These are phyloP conservation scores for Temnothorax ravouxi DNA, from an alignment of 2,888 invertebrate genomes.

Conservation along the genomic window DNA sequence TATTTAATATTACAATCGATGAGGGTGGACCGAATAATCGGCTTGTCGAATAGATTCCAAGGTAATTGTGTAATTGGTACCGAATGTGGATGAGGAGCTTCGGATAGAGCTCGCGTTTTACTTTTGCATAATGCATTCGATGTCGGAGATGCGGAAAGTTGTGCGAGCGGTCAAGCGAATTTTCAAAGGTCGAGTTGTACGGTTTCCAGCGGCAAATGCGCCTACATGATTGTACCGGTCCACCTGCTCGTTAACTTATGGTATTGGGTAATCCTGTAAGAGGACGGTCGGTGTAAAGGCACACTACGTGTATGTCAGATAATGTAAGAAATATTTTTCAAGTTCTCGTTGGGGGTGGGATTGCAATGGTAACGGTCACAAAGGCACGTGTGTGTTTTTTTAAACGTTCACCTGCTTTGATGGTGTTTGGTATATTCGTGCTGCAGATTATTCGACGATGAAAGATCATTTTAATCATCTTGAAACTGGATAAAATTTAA, in stretches of 20 bases:
- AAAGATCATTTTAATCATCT: background rate
- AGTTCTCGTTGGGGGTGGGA: background rate
- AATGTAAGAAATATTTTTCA: constrained; percentile 11
- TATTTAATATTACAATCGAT: constrained; percentile 4
- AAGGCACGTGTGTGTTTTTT: background rate
- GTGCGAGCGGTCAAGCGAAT: background rate
- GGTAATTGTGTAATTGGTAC: background rate
- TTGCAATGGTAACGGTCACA: background rate
- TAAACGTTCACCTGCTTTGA: constrained; percentile 14
- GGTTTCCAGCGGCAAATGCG: background rate
- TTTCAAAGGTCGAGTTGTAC: background rate
- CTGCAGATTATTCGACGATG: background rate
- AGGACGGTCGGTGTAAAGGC: background rate
- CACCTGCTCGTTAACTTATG: constrained; percentile 37
- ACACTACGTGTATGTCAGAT: background rate
- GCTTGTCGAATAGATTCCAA: background rate
- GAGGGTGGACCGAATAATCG: background rate
- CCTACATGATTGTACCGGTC: background rate
- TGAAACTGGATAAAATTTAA: background rate
- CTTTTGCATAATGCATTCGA: background rate
- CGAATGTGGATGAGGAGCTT: background rate
- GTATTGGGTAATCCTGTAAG: background rate
- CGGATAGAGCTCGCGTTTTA: background rate
- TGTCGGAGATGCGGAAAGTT: constrained; percentile 27
- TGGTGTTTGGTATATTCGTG: background rate